These are phyloP conservation scores for Hypsibius dujardini DNA, from an alignment of 1,140 invertebrate genomes.

Conservation along the genomic window DNA sequence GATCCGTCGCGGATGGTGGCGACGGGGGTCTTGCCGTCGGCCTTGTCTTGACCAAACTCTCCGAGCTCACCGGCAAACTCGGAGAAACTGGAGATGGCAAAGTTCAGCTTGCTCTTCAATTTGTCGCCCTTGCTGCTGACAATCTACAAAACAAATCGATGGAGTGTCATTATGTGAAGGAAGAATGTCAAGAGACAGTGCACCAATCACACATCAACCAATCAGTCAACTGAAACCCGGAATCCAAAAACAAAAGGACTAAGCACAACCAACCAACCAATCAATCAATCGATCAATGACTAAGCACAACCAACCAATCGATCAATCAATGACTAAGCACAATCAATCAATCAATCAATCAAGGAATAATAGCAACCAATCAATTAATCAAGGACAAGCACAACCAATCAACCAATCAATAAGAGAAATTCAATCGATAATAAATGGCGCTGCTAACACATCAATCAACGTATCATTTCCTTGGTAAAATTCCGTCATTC, in stretches of 20 bases:
- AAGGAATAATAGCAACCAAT: neutral
- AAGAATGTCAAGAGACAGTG: no score
- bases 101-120: slow-evolving; percentile 53
- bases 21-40: slow-evolving; percentile 71
- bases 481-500: slow-evolving; percentile 5
- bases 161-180: no score
- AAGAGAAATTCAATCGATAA: no score
- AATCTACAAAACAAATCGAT: slow-evolving; percentile 28
- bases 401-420: no score
- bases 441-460: no score
- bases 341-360: slow-evolving; percentile 7
- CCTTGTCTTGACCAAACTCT: slow-evolving; percentile 74
- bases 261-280: neutral
- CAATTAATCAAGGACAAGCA: no score
- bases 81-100: slow-evolving; percentile 75
- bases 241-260: neutral
- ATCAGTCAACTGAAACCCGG: neutral
- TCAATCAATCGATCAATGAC: neutral
- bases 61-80: slow-evolving; percentile 82
- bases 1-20: slow-evolving; percentile 59
- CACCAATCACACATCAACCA: no score
- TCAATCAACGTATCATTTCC: neutral
- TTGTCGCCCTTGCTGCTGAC: slow-evolving; percentile 47
- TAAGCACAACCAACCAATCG: no score
- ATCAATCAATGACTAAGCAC: no score